phyloP scores from a whole-genome alignment of 2,113 vertebrate species.

The Eleginops maclovinus region DNA sequence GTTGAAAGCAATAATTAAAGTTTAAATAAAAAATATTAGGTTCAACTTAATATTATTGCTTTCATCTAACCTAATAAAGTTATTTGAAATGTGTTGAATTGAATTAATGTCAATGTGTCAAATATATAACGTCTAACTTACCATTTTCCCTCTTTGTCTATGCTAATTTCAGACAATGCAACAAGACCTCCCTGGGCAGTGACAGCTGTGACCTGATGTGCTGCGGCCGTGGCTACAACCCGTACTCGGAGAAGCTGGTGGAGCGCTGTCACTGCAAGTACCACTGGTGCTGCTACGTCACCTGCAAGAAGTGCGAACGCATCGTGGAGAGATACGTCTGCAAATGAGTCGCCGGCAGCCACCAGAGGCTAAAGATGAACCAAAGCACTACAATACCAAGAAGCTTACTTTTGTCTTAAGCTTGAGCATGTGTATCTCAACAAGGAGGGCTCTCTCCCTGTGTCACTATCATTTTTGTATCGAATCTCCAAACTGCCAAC shows the following conservation, averaged over 20 bases:
- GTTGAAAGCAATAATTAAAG: no score
- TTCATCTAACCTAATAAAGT: no score
- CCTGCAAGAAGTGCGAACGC: slow-evolving; percentile 96
- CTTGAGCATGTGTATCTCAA: slow-evolving; percentile 77
- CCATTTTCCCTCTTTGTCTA: background rate
- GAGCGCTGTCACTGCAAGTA: slow-evolving; percentile 99
- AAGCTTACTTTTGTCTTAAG: slow-evolving; percentile 76
- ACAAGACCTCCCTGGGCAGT: slow-evolving; percentile 95
- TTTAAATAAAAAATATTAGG: no score
- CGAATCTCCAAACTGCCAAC: slow-evolving; percentile 51
- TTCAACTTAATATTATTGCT: no score
- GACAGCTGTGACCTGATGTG: slow-evolving; percentile 99
- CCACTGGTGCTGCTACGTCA: slow-evolving; percentile 99
- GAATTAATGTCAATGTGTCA: no score
- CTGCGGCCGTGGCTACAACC: slow-evolving; percentile 98
- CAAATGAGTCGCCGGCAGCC: slow-evolving; percentile 87
- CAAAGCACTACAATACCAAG: slow-evolving; percentile 80
- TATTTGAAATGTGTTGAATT: no score
- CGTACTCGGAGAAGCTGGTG: slow-evolving; percentile 95
- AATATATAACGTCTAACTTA: no score
- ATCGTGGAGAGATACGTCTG: slow-evolving; percentile 96
- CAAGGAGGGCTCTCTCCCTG: slow-evolving; percentile 65
- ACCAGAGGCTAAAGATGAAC: slow-evolving; percentile 65
- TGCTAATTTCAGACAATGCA: slow-evolving; percentile 90
- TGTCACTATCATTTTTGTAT: slow-evolving; percentile 67